Conservation (phyloP, 1,140 invertebrate genomes). For the Charaxes varanes region DNA sequence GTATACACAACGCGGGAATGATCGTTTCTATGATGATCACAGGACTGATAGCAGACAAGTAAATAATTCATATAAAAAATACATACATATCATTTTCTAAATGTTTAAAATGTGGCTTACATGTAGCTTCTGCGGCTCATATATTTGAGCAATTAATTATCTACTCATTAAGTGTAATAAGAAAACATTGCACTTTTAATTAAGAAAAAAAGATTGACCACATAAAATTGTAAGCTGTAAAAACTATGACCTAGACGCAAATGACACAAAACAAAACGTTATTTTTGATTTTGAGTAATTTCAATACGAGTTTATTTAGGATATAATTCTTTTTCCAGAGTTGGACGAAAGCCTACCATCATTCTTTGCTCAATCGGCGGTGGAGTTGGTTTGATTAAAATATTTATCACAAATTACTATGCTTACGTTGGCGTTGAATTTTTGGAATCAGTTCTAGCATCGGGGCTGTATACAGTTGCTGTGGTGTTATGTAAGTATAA, state of each 20-base stretch:
- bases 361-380: constrained; percentile 49
- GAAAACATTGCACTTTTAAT: no score
- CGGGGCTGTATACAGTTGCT: constrained; percentile 49
- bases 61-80: constrained; percentile 17
- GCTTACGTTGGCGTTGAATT: constrained; percentile 44
- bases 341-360: constrained; percentile 49
- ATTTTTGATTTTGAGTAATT: no score
- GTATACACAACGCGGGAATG: constrained; percentile 55
- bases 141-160: no score
- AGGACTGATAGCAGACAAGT: constrained; percentile 55
- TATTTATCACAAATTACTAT: constrained; percentile 46
- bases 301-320: no score
- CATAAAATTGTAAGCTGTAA: no score
- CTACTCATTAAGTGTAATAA: no score
- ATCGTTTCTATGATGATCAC: constrained; percentile 49
- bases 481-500: constrained; percentile 47
- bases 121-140: no score
- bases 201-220: no score
- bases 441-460: constrained; percentile 46
- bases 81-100: neutral
- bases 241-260: no score
- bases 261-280: no score
- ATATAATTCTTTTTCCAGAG: constrained; percentile 46
- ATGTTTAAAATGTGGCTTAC: no score
- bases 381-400: constrained; percentile 39